These are phyloP conservation scores for Oryzias curvinotus DNA, from an alignment of 2,113 vertebrate species.

Conservation along the genomic window DNA sequence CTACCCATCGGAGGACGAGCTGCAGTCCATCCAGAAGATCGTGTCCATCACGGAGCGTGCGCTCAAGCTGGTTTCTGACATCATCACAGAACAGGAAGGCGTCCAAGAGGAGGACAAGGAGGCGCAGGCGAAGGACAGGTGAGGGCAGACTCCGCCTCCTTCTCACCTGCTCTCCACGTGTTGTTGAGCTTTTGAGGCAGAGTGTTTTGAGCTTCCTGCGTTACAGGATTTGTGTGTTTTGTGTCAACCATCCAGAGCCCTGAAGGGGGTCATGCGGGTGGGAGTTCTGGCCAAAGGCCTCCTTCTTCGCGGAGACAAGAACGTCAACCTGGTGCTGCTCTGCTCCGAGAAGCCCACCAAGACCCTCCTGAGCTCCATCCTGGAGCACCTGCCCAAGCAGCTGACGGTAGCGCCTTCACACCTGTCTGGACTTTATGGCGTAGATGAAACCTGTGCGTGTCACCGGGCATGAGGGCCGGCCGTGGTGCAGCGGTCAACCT, in stretches of 20 bases:
- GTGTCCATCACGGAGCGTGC: conserved; percentile 97
- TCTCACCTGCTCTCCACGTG: too few relatives aligned
- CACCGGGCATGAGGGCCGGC: too few relatives aligned
- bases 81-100: conserved; percentile 91
- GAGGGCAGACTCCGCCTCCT: not conserved
- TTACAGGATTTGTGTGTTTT: not conserved
- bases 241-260: conserved; percentile 75
- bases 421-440: not conserved
- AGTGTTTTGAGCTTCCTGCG: not conserved
- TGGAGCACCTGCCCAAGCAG: conserved; percentile 95
- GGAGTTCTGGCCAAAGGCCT: conserved; percentile 97
- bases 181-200: too few relatives aligned
- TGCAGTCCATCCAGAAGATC: conserved; percentile 98
- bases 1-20: conserved; percentile 96
- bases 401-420: conserved; percentile 81
- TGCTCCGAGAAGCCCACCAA: conserved; percentile 94
- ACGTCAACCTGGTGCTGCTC: conserved; percentile 92
- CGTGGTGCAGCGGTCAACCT: too few relatives aligned
- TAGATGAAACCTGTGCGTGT: too few relatives aligned
- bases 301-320: conserved; percentile 91
- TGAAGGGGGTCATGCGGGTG: conserved; percentile 96
- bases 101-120: conserved; percentile 90
- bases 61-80: conserved; percentile 96
- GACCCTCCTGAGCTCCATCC: conserved; percentile 84
- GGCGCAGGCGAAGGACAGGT: conserved; percentile 89